Evolutionary conservation across 2,797 vertebrate genomes (phyloP).

Genomic region (Cephalopachus bancanus): DNA sequence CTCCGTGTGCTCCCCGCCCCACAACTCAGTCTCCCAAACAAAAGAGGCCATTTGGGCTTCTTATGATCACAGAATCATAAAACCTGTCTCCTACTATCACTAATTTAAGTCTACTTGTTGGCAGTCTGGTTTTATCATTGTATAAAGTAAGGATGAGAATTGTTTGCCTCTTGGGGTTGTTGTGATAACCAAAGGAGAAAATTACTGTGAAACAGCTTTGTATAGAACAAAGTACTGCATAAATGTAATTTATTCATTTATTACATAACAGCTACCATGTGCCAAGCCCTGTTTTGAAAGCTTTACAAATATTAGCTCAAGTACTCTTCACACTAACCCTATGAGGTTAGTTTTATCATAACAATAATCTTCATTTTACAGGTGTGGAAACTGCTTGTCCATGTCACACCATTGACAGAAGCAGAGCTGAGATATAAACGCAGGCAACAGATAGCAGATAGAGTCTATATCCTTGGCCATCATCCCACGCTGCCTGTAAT

Average conservation of each 20-base stretch:
- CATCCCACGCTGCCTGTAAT: not conserved
- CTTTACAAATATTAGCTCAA: constrained; percentile 71
- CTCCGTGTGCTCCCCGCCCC: not conserved
- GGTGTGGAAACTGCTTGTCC: constrained; percentile 46
- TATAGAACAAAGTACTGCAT: constrained; percentile 48
- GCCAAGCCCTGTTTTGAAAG: constrained; percentile 60
- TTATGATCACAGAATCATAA: not conserved
- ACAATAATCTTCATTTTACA: constrained; percentile 39
- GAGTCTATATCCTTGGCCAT: not conserved
- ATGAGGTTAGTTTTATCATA: constrained; percentile 42
- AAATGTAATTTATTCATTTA: constrained; percentile 68
- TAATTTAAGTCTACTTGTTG: not conserved
- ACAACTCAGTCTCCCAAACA: not conserved
- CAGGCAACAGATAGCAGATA: not conserved
- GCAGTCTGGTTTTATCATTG: constrained; percentile 23
- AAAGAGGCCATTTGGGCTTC: not conserved
- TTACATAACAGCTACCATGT: constrained; percentile 57
- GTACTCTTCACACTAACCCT: constrained; percentile 58
- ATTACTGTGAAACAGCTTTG: constrained; percentile 62
- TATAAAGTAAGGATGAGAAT: not conserved
- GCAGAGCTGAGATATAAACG: not conserved
- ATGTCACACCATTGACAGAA: not conserved
- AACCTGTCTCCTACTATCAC: not conserved
- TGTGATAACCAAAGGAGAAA: constrained; percentile 63
- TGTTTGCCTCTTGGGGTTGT: constrained; percentile 45